phyloP scores from a whole-genome alignment of 2,888 invertebrate genomes.

The Erynnis tages region DNA sequence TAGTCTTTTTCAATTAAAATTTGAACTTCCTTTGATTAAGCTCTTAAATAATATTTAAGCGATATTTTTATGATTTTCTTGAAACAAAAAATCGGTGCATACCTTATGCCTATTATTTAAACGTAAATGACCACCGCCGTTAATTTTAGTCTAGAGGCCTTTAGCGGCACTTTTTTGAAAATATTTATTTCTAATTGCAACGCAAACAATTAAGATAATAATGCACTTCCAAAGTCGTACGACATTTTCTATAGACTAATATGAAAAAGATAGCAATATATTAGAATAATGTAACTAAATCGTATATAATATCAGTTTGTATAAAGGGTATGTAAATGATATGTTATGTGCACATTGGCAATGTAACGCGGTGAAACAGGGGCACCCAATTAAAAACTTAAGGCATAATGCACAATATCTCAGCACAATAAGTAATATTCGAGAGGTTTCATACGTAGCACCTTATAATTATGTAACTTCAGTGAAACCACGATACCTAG shows the following conservation, averaged over 20 bases:
- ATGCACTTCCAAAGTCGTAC: slow-evolving; percentile 60
- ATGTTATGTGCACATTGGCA: slow-evolving; percentile 70
- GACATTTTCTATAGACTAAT: slow-evolving; percentile 78
- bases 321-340: slow-evolving; percentile 69
- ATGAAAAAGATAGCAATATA: slow-evolving; percentile 81
- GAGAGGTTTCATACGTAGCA: slow-evolving; percentile 50
- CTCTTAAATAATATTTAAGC: slow-evolving; percentile 35
- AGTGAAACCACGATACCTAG: slow-evolving; percentile 59
- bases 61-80: slow-evolving; percentile 28
- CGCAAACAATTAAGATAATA: slow-evolving; percentile 41
- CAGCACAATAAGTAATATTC: slow-evolving; percentile 69
- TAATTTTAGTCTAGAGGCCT: slow-evolving; percentile 20
- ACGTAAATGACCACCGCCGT: slow-evolving; percentile 23
- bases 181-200: slow-evolving; percentile 31
- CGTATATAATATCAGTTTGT: slow-evolving; percentile 71
- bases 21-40: slow-evolving; percentile 40
- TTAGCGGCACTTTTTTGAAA: slow-evolving; percentile 30
- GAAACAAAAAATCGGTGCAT: slow-evolving; percentile 21
- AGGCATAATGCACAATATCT: slow-evolving; percentile 74
- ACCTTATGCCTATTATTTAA: slow-evolving; percentile 14
- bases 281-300: slow-evolving; percentile 79
- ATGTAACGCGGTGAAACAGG: slow-evolving; percentile 63
- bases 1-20: slow-evolving; percentile 71
- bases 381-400: slow-evolving; percentile 66
- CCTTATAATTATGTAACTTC: slow-evolving; percentile 62